Evolutionary conservation across 2,888 invertebrate genomes (phyloP).

Genomic region (Erynnis tages): DNA sequence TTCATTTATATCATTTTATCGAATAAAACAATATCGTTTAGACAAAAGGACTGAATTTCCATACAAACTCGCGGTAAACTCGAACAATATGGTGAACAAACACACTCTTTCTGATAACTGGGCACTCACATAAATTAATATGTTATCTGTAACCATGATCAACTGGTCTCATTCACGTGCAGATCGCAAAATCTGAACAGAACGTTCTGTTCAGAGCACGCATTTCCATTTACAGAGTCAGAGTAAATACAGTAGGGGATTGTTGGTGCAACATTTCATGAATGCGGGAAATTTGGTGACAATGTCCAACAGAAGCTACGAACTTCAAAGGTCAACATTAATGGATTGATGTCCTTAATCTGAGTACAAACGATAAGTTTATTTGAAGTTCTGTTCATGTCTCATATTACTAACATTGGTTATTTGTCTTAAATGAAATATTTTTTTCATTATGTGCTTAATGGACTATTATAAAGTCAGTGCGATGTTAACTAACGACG

Average conservation of each 20-base stretch:
- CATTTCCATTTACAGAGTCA: conserved; percentile 53
- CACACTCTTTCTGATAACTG: conserved; percentile 37
- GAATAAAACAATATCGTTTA: conserved; percentile 18
- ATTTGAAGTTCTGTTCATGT: no score
- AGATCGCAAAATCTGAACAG: conserved; percentile 47
- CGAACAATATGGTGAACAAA: conserved; percentile 32
- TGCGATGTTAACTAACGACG: no score
- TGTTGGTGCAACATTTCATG: conserved; percentile 15
- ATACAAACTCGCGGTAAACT: conserved; percentile 28
- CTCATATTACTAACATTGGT: no score
- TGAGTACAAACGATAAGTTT: neutral
- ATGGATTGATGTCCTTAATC: neutral
- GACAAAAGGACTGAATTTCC: conserved; percentile 17
- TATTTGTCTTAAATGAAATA: no score
- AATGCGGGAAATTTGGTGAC: conserved; percentile 16
- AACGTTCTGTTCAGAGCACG: conserved; percentile 29
- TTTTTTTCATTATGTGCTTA: no score
- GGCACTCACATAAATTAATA: conserved; percentile 60
- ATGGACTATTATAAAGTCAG: no score
- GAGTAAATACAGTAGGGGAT: conserved; percentile 8
- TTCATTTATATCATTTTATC: conserved; percentile 15
- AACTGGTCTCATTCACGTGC: conserved; percentile 47
- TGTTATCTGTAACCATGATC: conserved; percentile 48
- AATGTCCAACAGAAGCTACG: neutral
- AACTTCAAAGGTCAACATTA: neutral